A percentile compares a stretch with the other conserved stretches of the same genome.
phyloP scores from a whole-genome alignment of 2,888 invertebrate genomes.

The Tubiluchus corallicola region DNA sequence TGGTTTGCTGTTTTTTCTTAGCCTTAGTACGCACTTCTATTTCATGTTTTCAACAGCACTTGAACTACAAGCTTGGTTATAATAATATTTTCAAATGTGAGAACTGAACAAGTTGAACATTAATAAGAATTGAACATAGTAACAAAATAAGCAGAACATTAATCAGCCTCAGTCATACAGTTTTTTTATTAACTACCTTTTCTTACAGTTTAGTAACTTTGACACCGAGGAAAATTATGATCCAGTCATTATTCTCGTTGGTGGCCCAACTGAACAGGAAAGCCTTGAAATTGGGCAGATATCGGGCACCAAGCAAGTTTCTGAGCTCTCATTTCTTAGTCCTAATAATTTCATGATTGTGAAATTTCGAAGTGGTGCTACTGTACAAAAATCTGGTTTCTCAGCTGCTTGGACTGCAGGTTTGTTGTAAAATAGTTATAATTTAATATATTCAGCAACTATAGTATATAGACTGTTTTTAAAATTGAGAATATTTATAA shows the following conservation, averaged over 20 bases:
- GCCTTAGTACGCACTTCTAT: too few relatives aligned
- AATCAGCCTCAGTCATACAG: too few relatives aligned
- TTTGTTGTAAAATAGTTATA: slow-evolving; percentile 13
- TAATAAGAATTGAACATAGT: too few relatives aligned
- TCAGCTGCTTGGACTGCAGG: slow-evolving; percentile 25
- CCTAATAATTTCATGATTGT: slow-evolving; percentile 96
- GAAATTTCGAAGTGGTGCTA: slow-evolving; percentile 84
- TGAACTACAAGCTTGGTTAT: too few relatives aligned
- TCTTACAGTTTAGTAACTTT: slow-evolving; percentile 89
- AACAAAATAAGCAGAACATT: too few relatives aligned
- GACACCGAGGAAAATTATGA: slow-evolving; percentile 93
- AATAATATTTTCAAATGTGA: too few relatives aligned
- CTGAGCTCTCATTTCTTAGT: slow-evolving; percentile 56
- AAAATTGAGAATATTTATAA: background rate
- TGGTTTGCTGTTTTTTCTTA: too few relatives aligned
- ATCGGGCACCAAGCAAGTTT: slow-evolving; percentile 46
- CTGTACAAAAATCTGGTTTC: slow-evolving; percentile 81
- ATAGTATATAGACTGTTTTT: slow-evolving; percentile 4
- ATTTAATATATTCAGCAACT: too few relatives aligned
- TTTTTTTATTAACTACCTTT: too few relatives aligned
- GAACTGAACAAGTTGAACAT: too few relatives aligned
- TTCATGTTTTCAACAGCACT: too few relatives aligned
- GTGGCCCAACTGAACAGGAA: slow-evolving; percentile 82
- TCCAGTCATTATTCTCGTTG: slow-evolving; percentile 84
- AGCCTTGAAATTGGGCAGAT: slow-evolving; percentile 74